A percentile compares a stretch with the other conserved stretches of the same genome.
phyloP scores from a whole-genome alignment of 2,888 invertebrate species.

The Escarpia spicata region DNA sequence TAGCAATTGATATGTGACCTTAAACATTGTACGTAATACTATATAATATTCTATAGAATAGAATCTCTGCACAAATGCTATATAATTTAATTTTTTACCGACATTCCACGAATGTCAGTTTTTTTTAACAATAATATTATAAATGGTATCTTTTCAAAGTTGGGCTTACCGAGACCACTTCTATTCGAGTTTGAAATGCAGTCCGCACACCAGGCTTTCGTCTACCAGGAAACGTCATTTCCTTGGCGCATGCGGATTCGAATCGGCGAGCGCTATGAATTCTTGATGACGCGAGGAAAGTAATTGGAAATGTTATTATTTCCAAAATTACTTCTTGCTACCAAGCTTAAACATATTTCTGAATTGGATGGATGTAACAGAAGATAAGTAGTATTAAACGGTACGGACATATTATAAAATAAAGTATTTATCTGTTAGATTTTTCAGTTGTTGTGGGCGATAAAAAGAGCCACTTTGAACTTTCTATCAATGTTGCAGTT shows the following conservation, averaged over 20 bases:
- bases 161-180: too few species aligned
- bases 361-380: neutral
- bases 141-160: too few species aligned
- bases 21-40: too few species aligned
- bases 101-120: too few species aligned
- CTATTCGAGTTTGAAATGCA: neutral
- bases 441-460: constrained; percentile 10
- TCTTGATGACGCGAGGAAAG: constrained; percentile 10
- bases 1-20: too few species aligned
- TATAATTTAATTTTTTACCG: too few species aligned
- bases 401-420: neutral
- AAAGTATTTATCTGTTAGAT: neutral
- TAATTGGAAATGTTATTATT: constrained; percentile 16
- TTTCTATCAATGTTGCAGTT: neutral
- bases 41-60: too few species aligned
- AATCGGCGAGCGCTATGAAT: neutral
- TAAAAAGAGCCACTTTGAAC: neutral
- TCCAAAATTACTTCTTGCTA: constrained; percentile 6
- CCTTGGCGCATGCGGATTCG: constrained; percentile 13
- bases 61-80: too few species aligned
- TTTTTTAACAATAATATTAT: too few species aligned
- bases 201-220: neutral
- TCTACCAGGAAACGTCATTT: neutral
- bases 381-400: neutral
- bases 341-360: neutral